Evolutionary conservation across 2,797 vertebrate genomes (phyloP).

Genomic region (Rhinophrynus dorsalis): DNA sequence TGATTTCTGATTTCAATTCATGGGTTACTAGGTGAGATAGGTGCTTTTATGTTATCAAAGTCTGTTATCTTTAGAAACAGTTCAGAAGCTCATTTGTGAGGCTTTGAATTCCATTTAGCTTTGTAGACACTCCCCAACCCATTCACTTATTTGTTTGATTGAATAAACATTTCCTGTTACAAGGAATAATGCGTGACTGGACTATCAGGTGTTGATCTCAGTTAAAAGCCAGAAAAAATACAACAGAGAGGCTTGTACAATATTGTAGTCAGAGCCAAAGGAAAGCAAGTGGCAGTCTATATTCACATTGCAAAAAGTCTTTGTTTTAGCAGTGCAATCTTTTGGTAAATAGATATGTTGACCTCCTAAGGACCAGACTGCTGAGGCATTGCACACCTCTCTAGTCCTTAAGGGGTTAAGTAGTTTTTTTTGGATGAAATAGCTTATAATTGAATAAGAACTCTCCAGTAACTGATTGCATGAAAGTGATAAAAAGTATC

Average conservation of each 20-base stretch:
- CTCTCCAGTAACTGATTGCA: too few species aligned
- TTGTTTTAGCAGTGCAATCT: too few species aligned
- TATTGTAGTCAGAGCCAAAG: background rate
- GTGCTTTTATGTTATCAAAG: conserved; percentile 2
- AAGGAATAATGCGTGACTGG: conserved; percentile 10
- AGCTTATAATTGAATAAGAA: too few species aligned
- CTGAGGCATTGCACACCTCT: too few species aligned
- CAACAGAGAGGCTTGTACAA: background rate
- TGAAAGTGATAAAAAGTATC: too few species aligned
- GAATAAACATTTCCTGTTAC: background rate
- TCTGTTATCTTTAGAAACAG: conserved; percentile 13
- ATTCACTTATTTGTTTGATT: background rate
- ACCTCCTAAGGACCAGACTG: too few species aligned
- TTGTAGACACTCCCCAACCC: background rate
- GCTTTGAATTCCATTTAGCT: background rate
- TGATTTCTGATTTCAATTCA: background rate
- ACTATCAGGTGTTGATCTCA: background rate
- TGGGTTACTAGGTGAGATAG: background rate
- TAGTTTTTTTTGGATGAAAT: too few species aligned
- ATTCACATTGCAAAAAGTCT: too few species aligned
- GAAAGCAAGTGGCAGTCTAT: too few species aligned
- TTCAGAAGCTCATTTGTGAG: background rate
- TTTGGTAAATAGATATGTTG: too few species aligned
- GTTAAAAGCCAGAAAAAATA: background rate
- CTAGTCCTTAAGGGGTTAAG: too few species aligned